These are phyloP conservation scores for Drosophila parvula DNA, from an alignment of 1,140 invertebrate species.

Conservation along the genomic window DNA sequence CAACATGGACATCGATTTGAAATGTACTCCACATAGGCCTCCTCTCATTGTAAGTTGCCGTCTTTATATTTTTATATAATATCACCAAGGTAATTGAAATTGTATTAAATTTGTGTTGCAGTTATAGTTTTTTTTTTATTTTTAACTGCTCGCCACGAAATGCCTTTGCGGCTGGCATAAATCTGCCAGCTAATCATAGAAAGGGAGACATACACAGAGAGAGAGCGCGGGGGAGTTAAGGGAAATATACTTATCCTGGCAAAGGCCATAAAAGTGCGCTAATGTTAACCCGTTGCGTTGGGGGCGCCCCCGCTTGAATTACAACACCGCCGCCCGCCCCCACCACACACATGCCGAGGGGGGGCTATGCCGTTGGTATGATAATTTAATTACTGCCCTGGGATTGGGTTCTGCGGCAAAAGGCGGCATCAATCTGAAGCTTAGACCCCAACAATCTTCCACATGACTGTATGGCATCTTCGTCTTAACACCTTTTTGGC, in stretches of 20 bases:
- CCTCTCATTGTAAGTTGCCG: too few species aligned
- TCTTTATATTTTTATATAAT: too few species aligned
- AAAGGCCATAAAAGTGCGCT: constrained; percentile 76
- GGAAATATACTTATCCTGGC: constrained; percentile 59
- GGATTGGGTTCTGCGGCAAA: constrained; percentile 50
- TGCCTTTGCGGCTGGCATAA: constrained; percentile 71
- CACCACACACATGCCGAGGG: constrained; percentile 1
- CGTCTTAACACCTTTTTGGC: constrained; percentile 59
- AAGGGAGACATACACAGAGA: constrained; percentile 17
- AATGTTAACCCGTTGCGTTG: constrained; percentile 76
- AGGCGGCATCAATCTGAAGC: constrained; percentile 73
- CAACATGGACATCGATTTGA: too few species aligned
- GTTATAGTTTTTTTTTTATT: constrained; percentile 27
- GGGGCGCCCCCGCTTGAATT: constrained; percentile 65
- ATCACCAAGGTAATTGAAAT: too few species aligned
- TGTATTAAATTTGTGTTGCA: constrained; percentile 16
- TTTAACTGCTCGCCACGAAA: constrained; percentile 25
- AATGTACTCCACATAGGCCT: too few species aligned
- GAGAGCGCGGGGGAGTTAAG: neutral
- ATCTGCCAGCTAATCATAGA: constrained; percentile 76
- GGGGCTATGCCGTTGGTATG: constrained; percentile 59
- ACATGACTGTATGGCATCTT: constrained; percentile 50
- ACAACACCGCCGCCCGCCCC: constrained; percentile 49
- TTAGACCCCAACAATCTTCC: constrained; percentile 71
- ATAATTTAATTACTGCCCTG: constrained; percentile 77